A percentile compares a stretch with the other conserved stretches of the same genome.
Evolutionary conservation across 2,113 vertebrate genomes (phyloP).

Genomic region (Leiothrix lutea): DNA sequence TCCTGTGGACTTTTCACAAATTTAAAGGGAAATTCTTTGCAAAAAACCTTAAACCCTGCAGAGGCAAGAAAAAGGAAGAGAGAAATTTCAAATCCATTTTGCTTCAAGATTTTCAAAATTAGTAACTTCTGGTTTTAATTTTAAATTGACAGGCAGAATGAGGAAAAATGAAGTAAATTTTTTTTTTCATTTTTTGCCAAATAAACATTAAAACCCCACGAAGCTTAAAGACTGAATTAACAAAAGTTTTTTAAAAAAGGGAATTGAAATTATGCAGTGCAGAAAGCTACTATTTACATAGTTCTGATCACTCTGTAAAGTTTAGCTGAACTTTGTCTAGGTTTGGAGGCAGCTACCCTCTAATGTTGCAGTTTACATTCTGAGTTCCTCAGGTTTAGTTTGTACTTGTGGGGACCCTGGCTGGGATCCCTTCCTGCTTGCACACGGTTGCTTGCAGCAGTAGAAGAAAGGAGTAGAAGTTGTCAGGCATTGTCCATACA

Average conservation of each 20-base stretch:
- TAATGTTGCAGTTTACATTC: background rate
- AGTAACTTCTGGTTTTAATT: background rate
- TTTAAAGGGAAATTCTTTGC: background rate
- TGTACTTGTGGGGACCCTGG: background rate
- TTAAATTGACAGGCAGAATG: background rate
- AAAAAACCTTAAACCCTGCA: background rate
- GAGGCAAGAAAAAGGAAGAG: background rate
- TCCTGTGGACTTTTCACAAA: background rate
- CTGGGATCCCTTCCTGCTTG: background rate
- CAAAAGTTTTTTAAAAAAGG: background rate
- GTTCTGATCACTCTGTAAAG: background rate
- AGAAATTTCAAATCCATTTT: background rate
- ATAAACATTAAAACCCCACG: background rate
- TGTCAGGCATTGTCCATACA: background rate
- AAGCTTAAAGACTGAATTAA: background rate
- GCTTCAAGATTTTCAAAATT: background rate
- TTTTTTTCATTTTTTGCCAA: background rate
- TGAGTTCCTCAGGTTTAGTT: background rate
- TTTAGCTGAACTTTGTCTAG: background rate
- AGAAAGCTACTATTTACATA: background rate
- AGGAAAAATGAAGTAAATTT: background rate
- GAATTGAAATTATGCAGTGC: background rate
- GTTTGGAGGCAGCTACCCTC: background rate
- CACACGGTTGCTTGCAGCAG: fast-evolving
- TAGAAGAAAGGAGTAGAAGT: background rate